These are phyloP conservation scores for Microcaecilia unicolor DNA, from an alignment of 2,797 vertebrate species.

Conservation along the genomic window DNA sequence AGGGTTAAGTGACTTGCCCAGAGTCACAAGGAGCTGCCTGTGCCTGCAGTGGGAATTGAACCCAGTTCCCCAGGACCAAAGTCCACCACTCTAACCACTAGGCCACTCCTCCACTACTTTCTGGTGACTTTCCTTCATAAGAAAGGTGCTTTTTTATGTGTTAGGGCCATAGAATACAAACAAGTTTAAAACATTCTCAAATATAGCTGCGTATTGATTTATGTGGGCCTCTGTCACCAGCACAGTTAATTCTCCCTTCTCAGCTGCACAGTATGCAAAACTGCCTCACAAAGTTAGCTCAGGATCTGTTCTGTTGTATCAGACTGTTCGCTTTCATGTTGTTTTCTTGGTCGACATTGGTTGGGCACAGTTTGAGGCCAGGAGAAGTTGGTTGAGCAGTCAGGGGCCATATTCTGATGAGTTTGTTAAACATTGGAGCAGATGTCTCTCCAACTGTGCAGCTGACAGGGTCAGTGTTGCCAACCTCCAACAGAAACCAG, in stretches of 20 bases:
- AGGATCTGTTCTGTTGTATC: not conserved
- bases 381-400: not conserved
- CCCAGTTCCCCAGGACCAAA: no score
- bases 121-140: no score
- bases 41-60: no score
- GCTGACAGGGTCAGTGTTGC: not conserved
- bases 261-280: not conserved
- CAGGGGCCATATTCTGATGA: not conserved
- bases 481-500: not conserved
- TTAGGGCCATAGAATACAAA: not conserved
- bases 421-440: not conserved
- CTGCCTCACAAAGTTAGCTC: not conserved
- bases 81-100: no score
- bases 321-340: accelerated
- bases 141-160: not conserved
- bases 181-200: not conserved
- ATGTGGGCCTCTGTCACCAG: not conserved
- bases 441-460: not conserved
- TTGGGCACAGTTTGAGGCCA: not conserved
- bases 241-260: accelerated
- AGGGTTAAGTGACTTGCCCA: no score
- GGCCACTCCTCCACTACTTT: no score
- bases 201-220: not conserved
- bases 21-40: no score
- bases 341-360: not conserved